phyloP scores from a whole-genome alignment of 2,888 invertebrate genomes.

The Tetranychus truncatus region DNA sequence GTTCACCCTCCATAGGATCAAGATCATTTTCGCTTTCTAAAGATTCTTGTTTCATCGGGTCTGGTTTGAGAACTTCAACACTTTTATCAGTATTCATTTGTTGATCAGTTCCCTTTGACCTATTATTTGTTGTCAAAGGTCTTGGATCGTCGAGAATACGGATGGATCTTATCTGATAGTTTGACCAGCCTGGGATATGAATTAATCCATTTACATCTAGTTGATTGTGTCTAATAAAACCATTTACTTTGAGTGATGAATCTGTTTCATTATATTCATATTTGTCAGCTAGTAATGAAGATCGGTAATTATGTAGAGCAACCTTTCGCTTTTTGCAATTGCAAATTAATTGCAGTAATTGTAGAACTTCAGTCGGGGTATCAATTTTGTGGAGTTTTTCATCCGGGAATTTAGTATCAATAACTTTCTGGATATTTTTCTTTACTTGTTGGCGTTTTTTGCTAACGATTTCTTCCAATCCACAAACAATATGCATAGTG shows the following conservation, averaged over 20 bases:
- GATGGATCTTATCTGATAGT: slow-evolving; percentile 73
- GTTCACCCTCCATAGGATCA: slow-evolving; percentile 83
- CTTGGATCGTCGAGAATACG: slow-evolving; percentile 34
- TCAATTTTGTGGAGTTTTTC: slow-evolving; percentile 63
- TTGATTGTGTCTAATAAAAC: slow-evolving; percentile 60
- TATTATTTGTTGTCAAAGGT: slow-evolving; percentile 22
- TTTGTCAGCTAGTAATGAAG: slow-evolving; percentile 65
- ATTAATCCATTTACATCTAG: slow-evolving; percentile 71
- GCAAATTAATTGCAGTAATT: slow-evolving; percentile 52
- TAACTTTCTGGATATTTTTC: slow-evolving; percentile 30
- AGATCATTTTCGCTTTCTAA: slow-evolving; percentile 59
- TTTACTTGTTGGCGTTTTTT: slow-evolving; percentile 31
- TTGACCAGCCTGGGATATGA: slow-evolving; percentile 77
- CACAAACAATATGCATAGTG: slow-evolving; percentile 43
- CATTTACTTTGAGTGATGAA: slow-evolving; percentile 56
- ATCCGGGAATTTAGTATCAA: slow-evolving; percentile 43
- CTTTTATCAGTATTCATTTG: background rate
- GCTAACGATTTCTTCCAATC: slow-evolving; percentile 27
- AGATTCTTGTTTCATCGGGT: slow-evolving; percentile 39
- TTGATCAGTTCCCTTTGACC: background rate
- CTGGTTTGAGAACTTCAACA: slow-evolving; percentile 28
- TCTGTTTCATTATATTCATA: slow-evolving; percentile 33
- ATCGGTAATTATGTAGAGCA: slow-evolving; percentile 55
- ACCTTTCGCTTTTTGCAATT: slow-evolving; percentile 59
- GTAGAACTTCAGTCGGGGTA: slow-evolving; percentile 43